Evolutionary conservation across 2,797 vertebrate genomes (phyloP).

Genomic region (Anguilla pacifica): DNA sequence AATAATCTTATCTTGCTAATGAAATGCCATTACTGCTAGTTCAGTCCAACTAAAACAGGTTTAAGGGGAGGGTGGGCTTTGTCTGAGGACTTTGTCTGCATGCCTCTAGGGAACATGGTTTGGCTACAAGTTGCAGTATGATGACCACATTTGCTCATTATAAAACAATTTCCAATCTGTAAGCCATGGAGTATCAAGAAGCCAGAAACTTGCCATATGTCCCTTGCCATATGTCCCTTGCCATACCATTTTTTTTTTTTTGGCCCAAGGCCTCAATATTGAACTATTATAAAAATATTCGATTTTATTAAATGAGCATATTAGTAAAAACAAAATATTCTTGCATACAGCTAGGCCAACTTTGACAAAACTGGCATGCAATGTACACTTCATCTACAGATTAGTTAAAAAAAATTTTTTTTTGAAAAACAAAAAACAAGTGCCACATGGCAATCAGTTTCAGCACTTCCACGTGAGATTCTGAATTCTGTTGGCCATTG

Average conservation of each 20-base stretch:
- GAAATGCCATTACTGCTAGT: background rate
- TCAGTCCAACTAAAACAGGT: background rate
- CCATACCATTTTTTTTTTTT: background rate
- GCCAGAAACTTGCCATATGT: too few species aligned
- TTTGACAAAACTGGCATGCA: background rate
- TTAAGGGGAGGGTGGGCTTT: background rate
- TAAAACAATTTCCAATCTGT: background rate
- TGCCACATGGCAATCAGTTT: too few species aligned
- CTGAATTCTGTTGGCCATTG: too few species aligned
- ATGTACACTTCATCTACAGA: too few species aligned
- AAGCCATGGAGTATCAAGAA: background rate
- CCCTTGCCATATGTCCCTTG: too few species aligned
- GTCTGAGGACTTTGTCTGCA: background rate
- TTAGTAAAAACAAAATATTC: background rate
- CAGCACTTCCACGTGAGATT: too few species aligned
- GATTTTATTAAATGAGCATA: background rate
- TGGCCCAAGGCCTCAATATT: background rate
- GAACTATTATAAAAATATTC: background rate
- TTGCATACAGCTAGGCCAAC: background rate
- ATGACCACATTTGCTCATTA: background rate
- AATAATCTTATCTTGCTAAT: conserved; percentile 9
- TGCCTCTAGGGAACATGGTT: background rate
- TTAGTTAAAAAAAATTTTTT: background rate
- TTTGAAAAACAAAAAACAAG: background rate
- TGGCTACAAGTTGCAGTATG: background rate